These are phyloP conservation scores for Spodoptera exigua DNA, from an alignment of 2,888 invertebrate genomes.

Conservation along the genomic window DNA sequence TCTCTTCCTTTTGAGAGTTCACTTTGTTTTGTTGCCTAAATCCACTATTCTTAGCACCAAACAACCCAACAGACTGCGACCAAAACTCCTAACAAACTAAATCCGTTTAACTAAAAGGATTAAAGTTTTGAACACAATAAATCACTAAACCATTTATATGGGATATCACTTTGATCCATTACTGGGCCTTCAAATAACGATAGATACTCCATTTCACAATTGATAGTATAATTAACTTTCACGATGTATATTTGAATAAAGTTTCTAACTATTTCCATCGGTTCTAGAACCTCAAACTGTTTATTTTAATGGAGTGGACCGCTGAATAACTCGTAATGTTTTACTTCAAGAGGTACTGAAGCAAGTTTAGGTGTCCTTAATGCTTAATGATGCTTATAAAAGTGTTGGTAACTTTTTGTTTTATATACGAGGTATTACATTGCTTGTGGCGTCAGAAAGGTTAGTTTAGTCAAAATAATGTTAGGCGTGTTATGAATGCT, in stretches of 20 bases:
- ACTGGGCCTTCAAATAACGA: conserved; percentile 39
- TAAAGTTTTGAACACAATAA: conserved; percentile 27
- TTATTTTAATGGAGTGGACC: conserved; percentile 29
- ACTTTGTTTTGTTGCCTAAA: too few species aligned
- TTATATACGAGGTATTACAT: background rate
- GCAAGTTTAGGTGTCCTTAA: conserved; percentile 1
- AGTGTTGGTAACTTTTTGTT: background rate
- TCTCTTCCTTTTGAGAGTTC: too few species aligned
- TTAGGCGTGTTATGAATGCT: too few species aligned
- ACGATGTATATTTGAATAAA: conserved; percentile 53
- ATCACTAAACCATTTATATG: conserved; percentile 28
- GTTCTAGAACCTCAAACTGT: conserved; percentile 38
- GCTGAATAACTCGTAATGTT: conserved; percentile 33
- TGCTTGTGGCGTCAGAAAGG: too few species aligned
- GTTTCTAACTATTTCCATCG: conserved; percentile 54
- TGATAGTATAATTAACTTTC: conserved; percentile 44
- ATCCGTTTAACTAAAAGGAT: conserved; percentile 13
- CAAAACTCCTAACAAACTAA: conserved; percentile 3
- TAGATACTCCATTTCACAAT: conserved; percentile 42
- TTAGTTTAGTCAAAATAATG: too few species aligned
- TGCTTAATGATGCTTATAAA: conserved; percentile 30
- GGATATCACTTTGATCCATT: conserved; percentile 45
- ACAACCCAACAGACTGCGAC: too few species aligned
- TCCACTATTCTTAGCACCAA: too few species aligned
- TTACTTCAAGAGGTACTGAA: conserved; percentile 21